Evolutionary conservation across 2,113 vertebrate genomes (phyloP), one percentile per base, ranked within the genome.

Genomic region (Aramus guarauna): DNA sequence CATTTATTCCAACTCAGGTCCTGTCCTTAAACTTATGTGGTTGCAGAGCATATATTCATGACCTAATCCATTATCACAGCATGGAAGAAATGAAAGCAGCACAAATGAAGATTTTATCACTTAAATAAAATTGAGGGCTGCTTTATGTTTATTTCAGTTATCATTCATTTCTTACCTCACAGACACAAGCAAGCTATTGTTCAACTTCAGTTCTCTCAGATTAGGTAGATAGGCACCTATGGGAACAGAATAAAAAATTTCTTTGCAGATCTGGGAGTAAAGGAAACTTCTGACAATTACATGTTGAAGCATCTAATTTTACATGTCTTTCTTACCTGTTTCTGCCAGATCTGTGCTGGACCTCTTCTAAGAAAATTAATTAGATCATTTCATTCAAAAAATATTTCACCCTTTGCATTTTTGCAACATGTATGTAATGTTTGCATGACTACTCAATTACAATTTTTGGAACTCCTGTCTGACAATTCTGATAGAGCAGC

Each of bases 141-240:
- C 41, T 67, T 92, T 47, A 26, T 9, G 34, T 80, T 90, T 90
- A 41, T 79, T 94, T 91, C 73, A 92, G 52, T 94, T 20, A 26
- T 63, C 37, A 69, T 79, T 77, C 12, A 59, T 85, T 62, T 88
- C 98, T 98, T 98, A 99, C 99, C 99, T 98, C 82, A 99, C 97
- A 88, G 99, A 99, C 69, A 90, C 72, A 73, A 99, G 98, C 79
- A 98, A 81, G 94, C 99, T 99, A 97, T 99, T 98, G 81, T 98
- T 99, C 98, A 99, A 59, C 98, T 99, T 99, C 97, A 99, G 97
- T 45, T 99, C 98, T 92, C 96, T 97, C 95, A 99, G 98, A 71
- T 96, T 99, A 85, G 99, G 99, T 93, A 99, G 98, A 98, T 98
- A 98, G 84, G 96, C 77, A 97, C 99, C 99, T 99, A 92, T 26